Evolutionary conservation across 2,113 vertebrate genomes (phyloP).

Genomic region (Elaphurus davidianus): DNA sequence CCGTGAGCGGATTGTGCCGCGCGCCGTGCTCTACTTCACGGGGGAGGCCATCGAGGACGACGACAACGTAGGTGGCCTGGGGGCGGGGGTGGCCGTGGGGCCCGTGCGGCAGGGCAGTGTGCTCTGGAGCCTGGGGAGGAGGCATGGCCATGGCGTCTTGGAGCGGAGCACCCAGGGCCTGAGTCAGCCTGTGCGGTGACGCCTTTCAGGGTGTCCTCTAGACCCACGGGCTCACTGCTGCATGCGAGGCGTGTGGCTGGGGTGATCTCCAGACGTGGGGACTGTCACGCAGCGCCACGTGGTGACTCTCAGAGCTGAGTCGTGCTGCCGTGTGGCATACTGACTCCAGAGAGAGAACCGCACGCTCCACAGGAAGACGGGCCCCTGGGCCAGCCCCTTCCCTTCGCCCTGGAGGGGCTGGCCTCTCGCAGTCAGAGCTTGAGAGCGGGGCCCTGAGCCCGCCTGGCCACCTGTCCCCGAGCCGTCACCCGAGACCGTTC

Average conservation of each 20-base stretch:
- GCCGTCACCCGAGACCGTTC: accelerated
- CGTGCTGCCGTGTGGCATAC: accelerated
- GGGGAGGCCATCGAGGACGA: slow-evolving; percentile 97
- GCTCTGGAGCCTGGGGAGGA: accelerated
- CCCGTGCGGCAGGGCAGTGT: accelerated
- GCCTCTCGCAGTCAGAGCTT: background rate
- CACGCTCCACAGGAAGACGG: accelerated
- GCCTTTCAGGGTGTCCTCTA: accelerated
- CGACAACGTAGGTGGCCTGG: slow-evolving; percentile 88
- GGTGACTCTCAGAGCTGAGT: accelerated
- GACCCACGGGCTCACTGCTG: background rate
- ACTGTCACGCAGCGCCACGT: background rate
- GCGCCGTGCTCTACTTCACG: slow-evolving; percentile 98
- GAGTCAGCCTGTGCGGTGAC: background rate
- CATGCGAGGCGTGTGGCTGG: background rate
- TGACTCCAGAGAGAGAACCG: no score
- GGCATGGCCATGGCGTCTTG: background rate
- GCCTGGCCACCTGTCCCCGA: background rate
- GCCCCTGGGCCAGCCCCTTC: background rate
- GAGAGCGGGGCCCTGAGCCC: background rate
- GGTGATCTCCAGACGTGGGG: accelerated
- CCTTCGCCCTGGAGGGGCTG: background rate
- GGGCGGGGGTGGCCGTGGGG: accelerated
- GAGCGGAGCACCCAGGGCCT: background rate
- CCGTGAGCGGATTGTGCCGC: slow-evolving; percentile 95